phyloP scores from a whole-genome alignment of 2,888 invertebrate species.

The Entomobrya proxima region DNA sequence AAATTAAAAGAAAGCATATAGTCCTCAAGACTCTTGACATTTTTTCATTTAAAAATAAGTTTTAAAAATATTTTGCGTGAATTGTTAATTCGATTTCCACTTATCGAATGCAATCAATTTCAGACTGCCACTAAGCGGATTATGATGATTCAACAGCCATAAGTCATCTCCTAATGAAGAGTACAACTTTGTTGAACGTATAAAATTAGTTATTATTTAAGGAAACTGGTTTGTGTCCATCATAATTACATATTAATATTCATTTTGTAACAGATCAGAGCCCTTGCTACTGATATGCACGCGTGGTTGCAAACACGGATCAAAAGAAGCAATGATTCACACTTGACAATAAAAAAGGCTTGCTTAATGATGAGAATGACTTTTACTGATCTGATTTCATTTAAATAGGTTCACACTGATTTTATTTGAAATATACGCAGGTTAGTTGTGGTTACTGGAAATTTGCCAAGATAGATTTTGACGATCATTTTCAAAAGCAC shows the following conservation, averaged over 20 bases:
- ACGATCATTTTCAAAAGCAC: no score
- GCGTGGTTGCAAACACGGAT: background rate
- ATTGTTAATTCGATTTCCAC: no score
- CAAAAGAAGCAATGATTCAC: background rate
- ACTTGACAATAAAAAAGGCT: background rate
- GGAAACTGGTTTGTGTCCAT: conserved; percentile 3
- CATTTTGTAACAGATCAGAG: background rate
- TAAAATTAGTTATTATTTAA: background rate
- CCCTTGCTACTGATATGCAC: conserved; percentile 3
- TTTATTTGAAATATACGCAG: background rate
- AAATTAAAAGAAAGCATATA: no score
- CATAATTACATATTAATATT: conserved; percentile 8
- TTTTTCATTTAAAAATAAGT: no score
- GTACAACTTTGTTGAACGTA: background rate
- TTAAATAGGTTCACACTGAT: conserved; percentile 34
- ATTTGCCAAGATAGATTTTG: conserved; percentile 27
- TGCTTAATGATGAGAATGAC: conserved; percentile 22
- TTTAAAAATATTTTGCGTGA: no score
- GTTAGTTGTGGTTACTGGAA: no score
- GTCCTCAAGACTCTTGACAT: no score
- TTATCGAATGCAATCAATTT: no score
- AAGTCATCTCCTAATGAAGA: conserved; percentile 8
- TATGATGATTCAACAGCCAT: no score
- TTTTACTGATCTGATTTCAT: conserved; percentile 50
- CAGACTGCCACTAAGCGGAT: no score